phyloP scores from a whole-genome alignment of 2,888 invertebrate species.

The Parelbella ahira region DNA sequence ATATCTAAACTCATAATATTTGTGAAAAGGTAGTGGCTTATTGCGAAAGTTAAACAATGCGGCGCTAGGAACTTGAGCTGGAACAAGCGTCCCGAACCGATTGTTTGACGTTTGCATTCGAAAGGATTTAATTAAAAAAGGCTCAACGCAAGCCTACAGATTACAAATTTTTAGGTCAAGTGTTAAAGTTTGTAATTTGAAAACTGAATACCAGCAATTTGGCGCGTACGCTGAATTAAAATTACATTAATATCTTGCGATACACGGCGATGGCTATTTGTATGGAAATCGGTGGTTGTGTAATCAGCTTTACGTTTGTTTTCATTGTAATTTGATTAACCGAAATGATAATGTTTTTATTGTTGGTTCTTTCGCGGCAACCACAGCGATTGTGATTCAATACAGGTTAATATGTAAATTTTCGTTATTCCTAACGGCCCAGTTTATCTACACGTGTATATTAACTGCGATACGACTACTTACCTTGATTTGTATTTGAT shows the following conservation, averaged over 20 bases:
- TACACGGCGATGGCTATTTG: constrained; percentile 31
- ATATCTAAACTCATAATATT: too few relatives aligned
- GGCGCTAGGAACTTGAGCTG: background rate
- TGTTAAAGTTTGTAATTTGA: constrained; percentile 24
- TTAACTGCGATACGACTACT: too few relatives aligned
- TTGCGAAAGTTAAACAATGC: background rate
- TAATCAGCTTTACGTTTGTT: constrained; percentile 28
- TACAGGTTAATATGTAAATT: too few relatives aligned
- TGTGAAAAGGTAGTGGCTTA: too few relatives aligned
- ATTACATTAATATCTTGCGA: constrained; percentile 32
- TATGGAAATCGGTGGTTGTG: constrained; percentile 35
- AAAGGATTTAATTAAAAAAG: constrained; percentile 21
- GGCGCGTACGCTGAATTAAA: constrained; percentile 30
- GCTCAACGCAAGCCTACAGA: constrained; percentile 9
- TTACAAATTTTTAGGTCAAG: constrained; percentile 19
- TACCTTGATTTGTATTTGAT: too few relatives aligned
- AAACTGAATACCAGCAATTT: constrained; percentile 16
- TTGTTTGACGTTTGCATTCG: constrained; percentile 10
- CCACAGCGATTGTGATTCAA: too few relatives aligned
- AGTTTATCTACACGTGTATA: too few relatives aligned
- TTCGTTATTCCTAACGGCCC: too few relatives aligned
- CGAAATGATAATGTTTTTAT: background rate
- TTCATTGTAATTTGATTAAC: constrained; percentile 34
- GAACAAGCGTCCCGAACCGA: too few relatives aligned
- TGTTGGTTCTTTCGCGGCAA: too few relatives aligned